Percentiles rank a stretch among this genome's conserved stretches.
Evolutionary conservation across 2,797 vertebrate genomes (phyloP).

Genomic region (Acanthopagrus latus): DNA sequence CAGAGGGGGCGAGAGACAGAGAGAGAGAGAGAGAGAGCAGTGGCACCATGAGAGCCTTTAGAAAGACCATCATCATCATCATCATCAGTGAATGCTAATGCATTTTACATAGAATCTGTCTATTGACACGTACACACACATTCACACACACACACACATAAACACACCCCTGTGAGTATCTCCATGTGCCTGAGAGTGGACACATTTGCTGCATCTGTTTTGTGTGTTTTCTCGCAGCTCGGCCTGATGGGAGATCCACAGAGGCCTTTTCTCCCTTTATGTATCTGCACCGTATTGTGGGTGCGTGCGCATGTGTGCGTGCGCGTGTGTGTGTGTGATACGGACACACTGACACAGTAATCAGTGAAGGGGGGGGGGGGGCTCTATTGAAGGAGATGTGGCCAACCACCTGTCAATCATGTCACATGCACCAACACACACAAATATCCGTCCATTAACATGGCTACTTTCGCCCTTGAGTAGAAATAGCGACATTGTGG

Average conservation of each 20-base stretch:
- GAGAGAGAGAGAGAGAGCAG: constrained; percentile 29
- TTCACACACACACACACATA: constrained; percentile 25
- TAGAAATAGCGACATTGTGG: constrained; percentile 3
- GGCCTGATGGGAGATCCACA: constrained; percentile 70
- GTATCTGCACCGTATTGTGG: constrained; percentile 45
- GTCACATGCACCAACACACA: constrained; percentile 30
- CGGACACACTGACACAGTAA: constrained; percentile 76
- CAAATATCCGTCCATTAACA: constrained; percentile 36
- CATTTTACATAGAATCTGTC: constrained; percentile 52
- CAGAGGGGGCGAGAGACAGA: constrained; percentile 30
- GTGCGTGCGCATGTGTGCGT: constrained; percentile 32
- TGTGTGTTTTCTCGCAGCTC: constrained; percentile 67
- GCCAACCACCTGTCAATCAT: constrained; percentile 82
- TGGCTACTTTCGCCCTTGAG: constrained; percentile 34
- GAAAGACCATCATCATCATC: constrained; percentile 46
- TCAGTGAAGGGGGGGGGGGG: constrained; percentile 61
- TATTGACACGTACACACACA: constrained; percentile 38
- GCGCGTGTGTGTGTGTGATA: constrained; percentile 34
- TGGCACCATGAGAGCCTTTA: constrained; percentile 62
- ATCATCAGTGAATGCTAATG: constrained; percentile 72
- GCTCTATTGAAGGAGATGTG: constrained; percentile 53
- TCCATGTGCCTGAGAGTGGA: constrained; percentile 79
- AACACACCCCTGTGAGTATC: constrained; percentile 49
- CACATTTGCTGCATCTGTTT: constrained; percentile 69
- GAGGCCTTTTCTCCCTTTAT: constrained; percentile 68